These are phyloP conservation scores for Maconellicoccus hirsutus DNA, from an alignment of 1,140 invertebrate species.

Conservation along the genomic window DNA sequence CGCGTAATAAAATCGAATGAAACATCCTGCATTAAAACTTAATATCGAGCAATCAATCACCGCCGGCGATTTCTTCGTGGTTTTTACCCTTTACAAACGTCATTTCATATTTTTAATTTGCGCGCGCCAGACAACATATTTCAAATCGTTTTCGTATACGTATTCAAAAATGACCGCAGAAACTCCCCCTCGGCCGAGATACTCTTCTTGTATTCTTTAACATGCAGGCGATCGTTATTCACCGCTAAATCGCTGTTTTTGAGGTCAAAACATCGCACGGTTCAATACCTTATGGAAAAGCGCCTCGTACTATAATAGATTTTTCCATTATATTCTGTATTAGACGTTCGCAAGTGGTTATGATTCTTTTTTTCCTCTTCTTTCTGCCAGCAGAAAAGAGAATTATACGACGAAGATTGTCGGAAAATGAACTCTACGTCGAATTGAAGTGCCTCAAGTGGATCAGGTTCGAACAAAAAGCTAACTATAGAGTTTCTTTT, in stretches of 20 bases:
- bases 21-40: no score
- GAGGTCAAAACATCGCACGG: not conserved
- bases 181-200: not conserved
- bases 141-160: no score
- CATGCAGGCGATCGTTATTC: no score
- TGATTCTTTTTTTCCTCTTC: conserved; percentile 4
- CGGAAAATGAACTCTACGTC: not conserved
- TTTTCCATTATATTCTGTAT: not conserved
- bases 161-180: no score
- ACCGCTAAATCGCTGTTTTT: not conserved
- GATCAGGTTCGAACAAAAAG: conserved; percentile 7
- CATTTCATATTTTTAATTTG: no score
- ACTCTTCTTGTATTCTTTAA: not conserved
- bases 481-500: conserved; percentile 9
- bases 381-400: not conserved
- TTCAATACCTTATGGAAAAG: conserved; percentile 5
- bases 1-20: no score
- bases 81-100: no score
- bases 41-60: no score
- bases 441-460: not conserved
- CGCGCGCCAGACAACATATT: no score
- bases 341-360: conserved; percentile 1
- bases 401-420: not conserved
- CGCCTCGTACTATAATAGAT: not conserved
- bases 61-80: no score